These are phyloP conservation scores for Sus scrofa DNA, from an alignment of 2,113 vertebrate species.

Conservation along the genomic window T2T-Sscrofa CM000827.6:59922001-59922500, in stretches of 20 bases:
- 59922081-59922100: constrained; percentile 26
- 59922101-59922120: background rate
- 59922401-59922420: background rate
- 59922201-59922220: background rate
- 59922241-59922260: background rate
- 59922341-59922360: background rate
- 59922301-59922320: background rate
- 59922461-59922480: background rate
- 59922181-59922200: background rate
- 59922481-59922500: background rate
- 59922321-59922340: background rate
- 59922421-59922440: background rate
- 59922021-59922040: background rate
- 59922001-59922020: background rate
- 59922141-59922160: background rate
- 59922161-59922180: background rate
- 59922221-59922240: too few species aligned
- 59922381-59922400: background rate
- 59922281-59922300: background rate
- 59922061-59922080: background rate
- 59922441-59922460: background rate
- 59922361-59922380: background rate
- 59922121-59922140: background rate
- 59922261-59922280: background rate
- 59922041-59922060: background rate